phyloP scores from a whole-genome alignment of 2,113 vertebrate genomes.

The Nematolebias whitei region DNA sequence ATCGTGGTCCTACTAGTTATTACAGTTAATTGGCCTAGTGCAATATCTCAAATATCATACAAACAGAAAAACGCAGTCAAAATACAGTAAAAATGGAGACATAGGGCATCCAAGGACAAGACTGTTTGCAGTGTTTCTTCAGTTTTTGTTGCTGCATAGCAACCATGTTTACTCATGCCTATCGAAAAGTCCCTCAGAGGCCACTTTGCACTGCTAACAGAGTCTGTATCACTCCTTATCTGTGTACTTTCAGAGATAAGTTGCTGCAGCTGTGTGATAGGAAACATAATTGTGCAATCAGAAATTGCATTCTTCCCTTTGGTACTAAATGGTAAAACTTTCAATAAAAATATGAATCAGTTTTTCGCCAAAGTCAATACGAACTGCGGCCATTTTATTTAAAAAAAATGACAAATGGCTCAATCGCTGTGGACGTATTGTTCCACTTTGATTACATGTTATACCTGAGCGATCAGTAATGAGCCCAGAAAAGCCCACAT shows the following conservation, averaged over 20 bases:
- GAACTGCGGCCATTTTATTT: conserved; percentile 6
- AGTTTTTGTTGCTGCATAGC: conserved; percentile 40
- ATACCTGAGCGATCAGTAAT: neutral
- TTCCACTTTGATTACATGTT: conserved; percentile 11
- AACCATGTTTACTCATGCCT: conserved; percentile 57
- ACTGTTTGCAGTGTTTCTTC: conserved; percentile 8
- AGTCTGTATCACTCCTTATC: conserved; percentile 23
- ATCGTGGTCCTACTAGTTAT: neutral
- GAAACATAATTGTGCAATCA: conserved; percentile 10
- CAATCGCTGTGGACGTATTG: neutral
- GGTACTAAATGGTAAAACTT: conserved; percentile 26
- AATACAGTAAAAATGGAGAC: neutral
- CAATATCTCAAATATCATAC: neutral
- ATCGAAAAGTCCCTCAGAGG: conserved; percentile 36
- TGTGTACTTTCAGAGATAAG: conserved; percentile 32
- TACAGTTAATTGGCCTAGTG: neutral
- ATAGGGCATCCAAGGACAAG: neutral
- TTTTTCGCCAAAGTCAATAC: neutral
- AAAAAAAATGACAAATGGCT: conserved; percentile 18
- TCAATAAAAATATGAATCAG: conserved; percentile 10
- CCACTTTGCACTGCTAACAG: neutral
- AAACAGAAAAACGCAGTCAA: neutral
- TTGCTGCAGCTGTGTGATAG: conserved; percentile 53
- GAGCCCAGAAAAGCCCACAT: neutral
- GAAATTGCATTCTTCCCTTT: conserved; percentile 30